Percentiles rank a stretch among this genome's conserved stretches.
Conservation (phyloP, 2,113 vertebrate species). For the Tamias sibiricus region DNA sequence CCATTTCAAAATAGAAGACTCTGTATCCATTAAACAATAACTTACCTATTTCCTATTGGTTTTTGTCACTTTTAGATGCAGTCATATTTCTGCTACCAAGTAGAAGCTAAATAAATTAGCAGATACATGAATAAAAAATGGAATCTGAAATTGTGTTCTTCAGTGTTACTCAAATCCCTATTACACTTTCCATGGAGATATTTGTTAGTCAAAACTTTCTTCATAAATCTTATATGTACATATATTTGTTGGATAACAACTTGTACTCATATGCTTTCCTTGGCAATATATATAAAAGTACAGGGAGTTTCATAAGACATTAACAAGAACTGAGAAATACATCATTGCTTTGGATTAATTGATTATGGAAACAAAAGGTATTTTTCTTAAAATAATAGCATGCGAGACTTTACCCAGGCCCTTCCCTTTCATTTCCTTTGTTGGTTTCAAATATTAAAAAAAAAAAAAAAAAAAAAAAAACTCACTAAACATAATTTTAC, state of each 20-base stretch:
- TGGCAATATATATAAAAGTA: neutral
- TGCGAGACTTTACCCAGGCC: neutral
- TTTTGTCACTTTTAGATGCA: neutral
- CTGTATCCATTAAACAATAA: neutral
- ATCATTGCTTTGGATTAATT: neutral
- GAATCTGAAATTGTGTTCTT: neutral
- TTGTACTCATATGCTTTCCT: neutral
- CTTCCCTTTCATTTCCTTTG: neutral
- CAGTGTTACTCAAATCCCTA: neutral
- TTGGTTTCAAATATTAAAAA: neutral
- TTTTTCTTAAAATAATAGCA: neutral
- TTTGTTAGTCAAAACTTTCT: neutral
- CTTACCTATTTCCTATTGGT: neutral
- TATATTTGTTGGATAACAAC: neutral
- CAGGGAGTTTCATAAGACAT: neutral
- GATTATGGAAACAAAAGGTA: neutral
- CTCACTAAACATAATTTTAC: neutral
- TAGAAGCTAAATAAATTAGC: neutral
- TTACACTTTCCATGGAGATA: neutral
- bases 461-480: neutral
- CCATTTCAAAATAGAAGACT: neutral
- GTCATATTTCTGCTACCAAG: neutral
- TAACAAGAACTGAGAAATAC: neutral
- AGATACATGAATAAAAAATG: neutral
- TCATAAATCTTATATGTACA: neutral